Conservation (phyloP, 2,888 invertebrate genomes). For the Drosophila bunnanda region DNA sequence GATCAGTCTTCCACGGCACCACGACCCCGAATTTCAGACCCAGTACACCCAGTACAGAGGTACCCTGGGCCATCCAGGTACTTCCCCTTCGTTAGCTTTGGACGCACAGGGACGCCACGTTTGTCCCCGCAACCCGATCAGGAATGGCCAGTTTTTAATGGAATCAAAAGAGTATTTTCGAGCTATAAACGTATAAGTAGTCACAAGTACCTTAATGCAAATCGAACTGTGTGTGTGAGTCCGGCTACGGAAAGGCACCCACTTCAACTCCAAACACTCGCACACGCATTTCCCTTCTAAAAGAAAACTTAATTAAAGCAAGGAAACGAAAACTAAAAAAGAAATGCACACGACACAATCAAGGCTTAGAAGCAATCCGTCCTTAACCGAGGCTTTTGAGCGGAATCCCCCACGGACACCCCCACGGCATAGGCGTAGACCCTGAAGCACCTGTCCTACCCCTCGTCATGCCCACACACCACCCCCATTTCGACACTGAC, state of each 20-base stretch:
- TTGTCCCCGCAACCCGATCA: slow-evolving; percentile 22
- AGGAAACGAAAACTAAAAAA: neutral
- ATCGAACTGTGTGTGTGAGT: slow-evolving; percentile 58
- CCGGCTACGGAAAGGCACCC: slow-evolving; percentile 9
- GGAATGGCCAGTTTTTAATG: slow-evolving; percentile 48
- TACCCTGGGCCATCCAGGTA: neutral
- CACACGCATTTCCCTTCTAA: slow-evolving; percentile 21
- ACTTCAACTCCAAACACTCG: slow-evolving; percentile 10
- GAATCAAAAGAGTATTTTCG: slow-evolving; percentile 73
- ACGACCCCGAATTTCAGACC: slow-evolving; percentile 29
- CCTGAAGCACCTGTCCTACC: neutral
- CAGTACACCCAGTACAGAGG: slow-evolving; percentile 1
- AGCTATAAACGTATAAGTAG: slow-evolving; percentile 76
- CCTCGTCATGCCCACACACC: slow-evolving; percentile 23
- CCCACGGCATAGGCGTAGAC: slow-evolving; percentile 14
- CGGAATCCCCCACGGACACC: slow-evolving; percentile 42
- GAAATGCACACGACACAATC: slow-evolving; percentile 42
- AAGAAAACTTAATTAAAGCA: neutral
- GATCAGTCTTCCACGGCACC: slow-evolving; percentile 47
- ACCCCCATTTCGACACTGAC: slow-evolving; percentile 22
- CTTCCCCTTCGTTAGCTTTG: slow-evolving; percentile 48
- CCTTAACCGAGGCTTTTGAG: slow-evolving; percentile 76
- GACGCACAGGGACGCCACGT: slow-evolving; percentile 40
- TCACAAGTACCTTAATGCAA: slow-evolving; percentile 78
- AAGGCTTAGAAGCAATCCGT: slow-evolving; percentile 76